phyloP scores from a whole-genome alignment of 2,113 vertebrate species.

The Vimba vimba region DNA sequence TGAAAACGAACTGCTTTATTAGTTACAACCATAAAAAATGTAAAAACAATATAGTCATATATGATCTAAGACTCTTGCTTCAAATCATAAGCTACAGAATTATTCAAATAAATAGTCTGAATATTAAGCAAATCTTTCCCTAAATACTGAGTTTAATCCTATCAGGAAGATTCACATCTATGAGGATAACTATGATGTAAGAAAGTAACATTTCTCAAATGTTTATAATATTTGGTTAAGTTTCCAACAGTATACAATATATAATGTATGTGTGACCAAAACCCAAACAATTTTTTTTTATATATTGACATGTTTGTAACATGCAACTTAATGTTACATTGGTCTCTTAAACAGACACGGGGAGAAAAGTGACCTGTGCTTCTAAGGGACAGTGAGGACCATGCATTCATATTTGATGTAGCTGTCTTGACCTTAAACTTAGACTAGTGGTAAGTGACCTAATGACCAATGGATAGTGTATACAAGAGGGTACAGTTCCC shows the following conservation, averaged over 20 bases:
- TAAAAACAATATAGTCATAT: neutral
- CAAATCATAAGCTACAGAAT: neutral
- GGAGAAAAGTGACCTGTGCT: constrained; percentile 7
- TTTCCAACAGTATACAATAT: neutral
- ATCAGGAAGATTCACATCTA: neutral
- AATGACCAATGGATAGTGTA: constrained; percentile 31
- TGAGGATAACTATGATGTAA: neutral
- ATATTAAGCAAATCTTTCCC: neutral
- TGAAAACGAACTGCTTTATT: neutral
- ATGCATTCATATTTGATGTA: constrained; percentile 28
- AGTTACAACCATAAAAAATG: neutral
- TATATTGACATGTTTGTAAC: neutral
- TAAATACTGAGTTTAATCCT: neutral
- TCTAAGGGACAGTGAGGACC: constrained; percentile 13
- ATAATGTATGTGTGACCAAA: neutral
- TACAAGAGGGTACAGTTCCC: neutral
- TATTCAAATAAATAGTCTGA: neutral
- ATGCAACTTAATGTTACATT: neutral
- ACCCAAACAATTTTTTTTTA: neutral
- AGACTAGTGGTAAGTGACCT: constrained; percentile 45
- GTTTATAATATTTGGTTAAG: neutral
- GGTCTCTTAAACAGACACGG: neutral
- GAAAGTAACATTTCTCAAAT: neutral
- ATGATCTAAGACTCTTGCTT: neutral
- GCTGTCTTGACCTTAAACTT: constrained; percentile 35